Evolutionary conservation across 1,140 invertebrate genomes (phyloP).

Genomic region (Hyposmocoma kahamanoa): DNA sequence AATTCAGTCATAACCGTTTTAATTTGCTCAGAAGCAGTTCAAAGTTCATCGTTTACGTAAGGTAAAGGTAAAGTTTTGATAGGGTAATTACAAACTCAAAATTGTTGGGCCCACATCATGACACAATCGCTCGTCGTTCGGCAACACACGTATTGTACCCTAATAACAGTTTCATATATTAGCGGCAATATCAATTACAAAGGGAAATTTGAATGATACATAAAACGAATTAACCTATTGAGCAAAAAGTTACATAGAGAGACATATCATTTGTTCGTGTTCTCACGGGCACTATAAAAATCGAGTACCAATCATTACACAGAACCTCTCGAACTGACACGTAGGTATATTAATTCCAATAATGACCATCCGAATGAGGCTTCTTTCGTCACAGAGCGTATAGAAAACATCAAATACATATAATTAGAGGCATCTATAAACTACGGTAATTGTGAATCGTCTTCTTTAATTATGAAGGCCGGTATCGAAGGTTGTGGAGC

Average conservation of each 20-base stretch:
- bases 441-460: slow-evolving; percentile 62
- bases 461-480: slow-evolving; percentile 67
- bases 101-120: not conserved
- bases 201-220: slow-evolving; percentile 28
- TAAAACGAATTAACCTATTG: slow-evolving; percentile 28
- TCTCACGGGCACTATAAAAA: slow-evolving; percentile 68
- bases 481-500: slow-evolving; percentile 33
- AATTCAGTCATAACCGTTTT: slow-evolving; percentile 19
- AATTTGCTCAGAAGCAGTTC: slow-evolving; percentile 25
- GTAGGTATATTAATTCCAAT: slow-evolving; percentile 70
- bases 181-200: slow-evolving; percentile 32
- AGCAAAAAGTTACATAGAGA: slow-evolving; percentile 42
- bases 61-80: slow-evolving; percentile 4
- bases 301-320: slow-evolving; percentile 51
- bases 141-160: slow-evolving; percentile 1
- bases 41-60: slow-evolving; percentile 18
- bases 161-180: slow-evolving; percentile 17
- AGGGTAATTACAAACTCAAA: not conserved
- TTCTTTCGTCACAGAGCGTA: slow-evolving; percentile 65
- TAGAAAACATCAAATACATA: slow-evolving; percentile 71
- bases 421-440: slow-evolving; percentile 69
- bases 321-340: slow-evolving; percentile 63
- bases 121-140: not conserved
- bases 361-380: slow-evolving; percentile 60
- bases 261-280: slow-evolving; percentile 59